phyloP scores from a whole-genome alignment of 2,888 invertebrate genomes.

The Eretmocerus hayati region DNA sequence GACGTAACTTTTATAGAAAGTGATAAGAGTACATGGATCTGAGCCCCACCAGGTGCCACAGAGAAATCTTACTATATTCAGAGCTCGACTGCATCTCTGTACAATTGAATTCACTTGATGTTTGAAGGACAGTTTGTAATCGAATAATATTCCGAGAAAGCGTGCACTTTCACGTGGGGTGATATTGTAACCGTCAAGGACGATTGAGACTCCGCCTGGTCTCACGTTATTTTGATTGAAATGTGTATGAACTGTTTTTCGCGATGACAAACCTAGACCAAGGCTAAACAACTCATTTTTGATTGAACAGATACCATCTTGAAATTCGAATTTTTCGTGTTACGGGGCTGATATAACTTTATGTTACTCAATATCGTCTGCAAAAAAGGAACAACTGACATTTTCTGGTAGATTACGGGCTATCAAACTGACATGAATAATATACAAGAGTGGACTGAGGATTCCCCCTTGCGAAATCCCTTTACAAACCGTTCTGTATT shows the following conservation, averaged over 20 bases:
- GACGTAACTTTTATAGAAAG: not conserved
- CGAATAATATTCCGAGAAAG: not conserved
- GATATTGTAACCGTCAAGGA: not conserved
- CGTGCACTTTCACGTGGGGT: not conserved
- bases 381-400: not conserved
- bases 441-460: not conserved
- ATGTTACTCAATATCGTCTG: not conserved
- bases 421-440: not conserved
- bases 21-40: not conserved
- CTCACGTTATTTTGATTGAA: slow-evolving; percentile 3
- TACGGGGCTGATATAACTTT: not conserved
- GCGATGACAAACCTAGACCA: not conserved
- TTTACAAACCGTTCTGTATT: not conserved
- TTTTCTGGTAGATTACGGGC: not conserved
- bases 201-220: not conserved
- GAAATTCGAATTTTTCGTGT: too few relatives aligned
- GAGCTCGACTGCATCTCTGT: not conserved
- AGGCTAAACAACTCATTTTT: not conserved
- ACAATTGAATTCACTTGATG: not conserved
- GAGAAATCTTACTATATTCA: not conserved
- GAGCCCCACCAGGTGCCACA: not conserved
- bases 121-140: not conserved
- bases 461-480: not conserved
- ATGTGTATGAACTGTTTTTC: not conserved
- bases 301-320: not conserved